Evolutionary conservation across 2,113 vertebrate genomes (phyloP), one percentile per base, ranked within the genome.

Genomic region (Etheostoma cragini): DNA sequence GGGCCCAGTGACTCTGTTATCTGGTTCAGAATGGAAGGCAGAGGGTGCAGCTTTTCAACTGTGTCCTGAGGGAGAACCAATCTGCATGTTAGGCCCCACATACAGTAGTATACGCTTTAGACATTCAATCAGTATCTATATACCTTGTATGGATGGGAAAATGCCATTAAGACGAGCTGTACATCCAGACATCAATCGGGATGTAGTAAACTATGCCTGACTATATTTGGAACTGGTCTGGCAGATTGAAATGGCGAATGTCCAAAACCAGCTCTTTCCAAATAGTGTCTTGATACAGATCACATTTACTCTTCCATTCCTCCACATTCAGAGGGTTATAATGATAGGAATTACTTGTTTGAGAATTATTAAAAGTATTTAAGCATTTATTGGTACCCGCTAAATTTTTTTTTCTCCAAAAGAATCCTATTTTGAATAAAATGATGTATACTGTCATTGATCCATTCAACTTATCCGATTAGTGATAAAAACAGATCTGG

Each of bases 11-110:
- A 92, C 26, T 95, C 94, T 77, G 94, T 94, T 22, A 99, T 98
- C 91, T 97, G 96, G 19, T 90, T 95, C 30, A 99, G 95, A 67
- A 99, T 98, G 22, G 94, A 96, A 57, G 98, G 98, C 72, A 99
- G 93, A 0, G 97, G 97, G 63, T 97, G 92, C 89, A 98, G 90
- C 76, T 94, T 95, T 86, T 97, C 92, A 69, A 95, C 87, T 0
- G 95, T 97, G 57, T 91, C 88, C 98, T 99, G 26, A 2, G 0
- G 58, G 85, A 79, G 49, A 86, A 61, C 85, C 19, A 78, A 72
- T 1, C 2, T 66, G n/a, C 11, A 69, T 61, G 45, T 80, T 84
- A 87, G 53, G 5, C 14, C 14, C 49, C 4, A 47, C 58, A 45
- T 42, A 30, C 30, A 30, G 30, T n/a, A n/a, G 5, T 14, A 24